Evolutionary conservation across 2,113 vertebrate species (phyloP).

Genomic region (Dendrocopos noguchii): DNA sequence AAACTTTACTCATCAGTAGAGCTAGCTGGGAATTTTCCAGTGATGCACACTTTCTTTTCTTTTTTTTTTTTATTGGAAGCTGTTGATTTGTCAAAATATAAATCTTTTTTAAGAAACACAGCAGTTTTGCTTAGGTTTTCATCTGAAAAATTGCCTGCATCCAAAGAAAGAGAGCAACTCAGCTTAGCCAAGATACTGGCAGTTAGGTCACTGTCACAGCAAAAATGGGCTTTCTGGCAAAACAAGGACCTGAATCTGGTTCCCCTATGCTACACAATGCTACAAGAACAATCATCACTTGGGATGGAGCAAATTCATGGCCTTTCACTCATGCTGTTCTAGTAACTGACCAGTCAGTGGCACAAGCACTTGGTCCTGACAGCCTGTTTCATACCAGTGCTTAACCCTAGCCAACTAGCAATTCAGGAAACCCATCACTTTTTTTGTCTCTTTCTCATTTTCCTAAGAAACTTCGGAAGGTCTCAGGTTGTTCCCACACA

Average conservation of each 20-base stretch:
- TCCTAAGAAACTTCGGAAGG: neutral
- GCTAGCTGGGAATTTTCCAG: conserved; percentile 62
- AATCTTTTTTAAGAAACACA: conserved; percentile 42
- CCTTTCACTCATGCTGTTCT: neutral
- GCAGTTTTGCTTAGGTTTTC: conserved; percentile 34
- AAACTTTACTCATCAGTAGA: conserved; percentile 54
- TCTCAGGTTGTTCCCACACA: neutral
- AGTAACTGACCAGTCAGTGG: neutral
- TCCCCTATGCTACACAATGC: neutral
- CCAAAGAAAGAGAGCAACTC: conserved; percentile 28
- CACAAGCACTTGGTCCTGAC: neutral
- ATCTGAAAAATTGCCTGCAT: conserved; percentile 20
- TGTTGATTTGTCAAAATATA: conserved; percentile 48
- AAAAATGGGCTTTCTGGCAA: neutral
- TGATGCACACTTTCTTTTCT: conserved; percentile 8
- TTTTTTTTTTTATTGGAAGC: conserved; percentile 33
- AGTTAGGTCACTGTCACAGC: neutral
- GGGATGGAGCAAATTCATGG: neutral
- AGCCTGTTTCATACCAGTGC: neutral
- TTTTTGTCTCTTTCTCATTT: neutral
- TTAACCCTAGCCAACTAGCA: neutral
- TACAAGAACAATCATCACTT: neutral
- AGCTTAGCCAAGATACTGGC: neutral
- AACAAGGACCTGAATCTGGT: neutral
- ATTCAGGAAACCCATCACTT: accelerated